A percentile compares a stretch with the other conserved stretches of the same genome.
Conservation (phyloP, 2,797 vertebrate genomes). For the Potorous gilbertii region DNA sequence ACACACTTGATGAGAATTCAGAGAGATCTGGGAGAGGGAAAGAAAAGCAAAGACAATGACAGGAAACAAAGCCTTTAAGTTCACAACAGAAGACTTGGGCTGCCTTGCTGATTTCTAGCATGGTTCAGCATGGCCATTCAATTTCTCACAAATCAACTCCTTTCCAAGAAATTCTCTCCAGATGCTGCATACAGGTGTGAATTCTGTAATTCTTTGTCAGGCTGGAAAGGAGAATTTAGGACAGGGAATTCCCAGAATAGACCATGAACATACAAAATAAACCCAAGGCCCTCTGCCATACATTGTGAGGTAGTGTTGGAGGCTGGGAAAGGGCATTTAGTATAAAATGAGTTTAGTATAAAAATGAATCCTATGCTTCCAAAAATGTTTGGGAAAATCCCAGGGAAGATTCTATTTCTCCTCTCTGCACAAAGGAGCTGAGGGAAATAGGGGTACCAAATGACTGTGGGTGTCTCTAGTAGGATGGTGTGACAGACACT, state of each 20-base stretch:
- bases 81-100: constrained; percentile 23
- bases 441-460: constrained; percentile 41
- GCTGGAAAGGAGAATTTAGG: background rate
- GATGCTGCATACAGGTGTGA: background rate
- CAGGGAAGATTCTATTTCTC: constrained; percentile 42
- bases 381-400: rapidly evolving
- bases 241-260: background rate
- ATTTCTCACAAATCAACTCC: background rate
- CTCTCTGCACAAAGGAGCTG: constrained; percentile 15
- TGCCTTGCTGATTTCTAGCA: constrained; percentile 66
- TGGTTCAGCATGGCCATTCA: constrained; percentile 42
- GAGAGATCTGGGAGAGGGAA: constrained; percentile 29
- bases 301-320: constrained; percentile 26
- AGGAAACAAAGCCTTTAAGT: background rate
- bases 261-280: constrained; percentile 25
- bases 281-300: constrained; percentile 17
- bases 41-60: constrained; percentile 36
- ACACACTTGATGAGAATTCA: constrained; percentile 42
- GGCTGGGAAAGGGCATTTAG: background rate
- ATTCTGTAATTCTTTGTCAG: background rate
- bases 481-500: constrained; percentile 32
- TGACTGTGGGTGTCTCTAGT: constrained; percentile 8
- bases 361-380: background rate
- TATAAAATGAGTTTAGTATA: background rate
- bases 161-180: constrained; percentile 26